Percentiles rank a stretch among this genome's conserved stretches.
phyloP scores from a whole-genome alignment of 2,888 invertebrate genomes.

The Isoperla grammatica region DNA sequence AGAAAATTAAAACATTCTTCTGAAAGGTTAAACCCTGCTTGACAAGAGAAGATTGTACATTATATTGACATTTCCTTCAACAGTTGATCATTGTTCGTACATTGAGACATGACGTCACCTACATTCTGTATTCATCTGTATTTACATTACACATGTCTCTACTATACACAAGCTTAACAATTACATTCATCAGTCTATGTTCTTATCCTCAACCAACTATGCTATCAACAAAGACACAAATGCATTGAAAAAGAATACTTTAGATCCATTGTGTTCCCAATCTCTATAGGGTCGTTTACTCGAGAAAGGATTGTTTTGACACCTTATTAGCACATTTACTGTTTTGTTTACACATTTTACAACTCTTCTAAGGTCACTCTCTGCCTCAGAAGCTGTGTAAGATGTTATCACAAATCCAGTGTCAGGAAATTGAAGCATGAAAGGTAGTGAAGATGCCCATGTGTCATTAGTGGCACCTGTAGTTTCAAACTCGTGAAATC shows the following conservation, averaged over 20 bases:
- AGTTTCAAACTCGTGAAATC: conserved; percentile 38
- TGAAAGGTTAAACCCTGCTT: too few species aligned
- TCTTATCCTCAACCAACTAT: too few species aligned
- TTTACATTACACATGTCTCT: too few species aligned
- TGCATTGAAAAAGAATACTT: conserved; percentile 38
- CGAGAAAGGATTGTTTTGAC: conserved; percentile 36
- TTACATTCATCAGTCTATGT: too few species aligned
- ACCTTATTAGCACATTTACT: conserved; percentile 29
- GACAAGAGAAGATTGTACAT: too few species aligned
- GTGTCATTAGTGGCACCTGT: conserved; percentile 34
- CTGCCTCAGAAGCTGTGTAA: conserved; percentile 38
- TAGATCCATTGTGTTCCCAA: conserved; percentile 34
- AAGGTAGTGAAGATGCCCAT: conserved; percentile 37
- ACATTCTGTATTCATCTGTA: too few species aligned
- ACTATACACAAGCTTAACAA: too few species aligned
- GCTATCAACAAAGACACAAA: conserved; percentile 33
- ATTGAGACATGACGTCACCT: too few species aligned
- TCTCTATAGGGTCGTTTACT: conserved; percentile 37
- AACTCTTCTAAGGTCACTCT: conserved; percentile 33
- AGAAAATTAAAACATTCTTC: too few species aligned
- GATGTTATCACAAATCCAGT: conserved; percentile 39
- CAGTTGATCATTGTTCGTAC: too few species aligned
- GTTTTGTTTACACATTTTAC: conserved; percentile 21
- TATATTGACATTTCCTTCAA: too few species aligned
- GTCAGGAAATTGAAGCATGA: conserved; percentile 32